Base-by-base conservation (phyloP, 2,797 vertebrate species). In the Danio kyathit region DNA sequence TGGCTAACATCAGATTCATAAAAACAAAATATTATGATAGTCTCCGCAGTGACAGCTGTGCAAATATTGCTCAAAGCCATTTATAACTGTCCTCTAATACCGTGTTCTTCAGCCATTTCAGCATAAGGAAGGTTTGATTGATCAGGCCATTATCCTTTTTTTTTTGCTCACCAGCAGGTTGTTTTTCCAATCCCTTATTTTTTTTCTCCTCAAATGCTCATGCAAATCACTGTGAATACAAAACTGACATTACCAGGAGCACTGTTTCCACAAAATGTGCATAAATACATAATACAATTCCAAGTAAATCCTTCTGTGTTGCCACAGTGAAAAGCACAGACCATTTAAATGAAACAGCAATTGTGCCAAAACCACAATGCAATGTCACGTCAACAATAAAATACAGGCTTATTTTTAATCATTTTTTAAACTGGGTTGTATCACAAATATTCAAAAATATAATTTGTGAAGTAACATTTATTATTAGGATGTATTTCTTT, bases 111-210 rank as follows among this genome's bases (percentile, higher is more conserved):
- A 79, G 77, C 41, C 63, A 74, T 9, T 21, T 69, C 61, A 60
- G 54, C 52, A 65, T 57, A 46, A 60, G 76, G 49, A 44, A 49
- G 12, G 70, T 74, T 79, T 79, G 82, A 83, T 74, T 79, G 81
- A 83, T 83, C 19, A 78, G 63, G 56, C 76, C 71, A 79, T 83
- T 83, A 79, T 67, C 43, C 17, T 16, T 43, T 63, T 78, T 57
- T 29, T 29, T 29, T 29, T 29, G 54, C 29, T 46, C 73, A 69
- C 21, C 61, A 66, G 74, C 52, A 63, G 51, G 81, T 48, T 17
- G 77, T 69, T 74, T 56, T 77, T 69, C 69, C 21, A 41, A 49
- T 60, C 48, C 52, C 54, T 13, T 46, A 16, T 51, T 67, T 70
- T n/a, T 72, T 16, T 59, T 5, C n/a, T 43, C 2, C 75, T 78